Percentiles rank a stretch among this genome's conserved stretches.
These are phyloP conservation scores for Fregata magnificens DNA, from an alignment of 2,113 vertebrate species.

Conservation along the genomic window DNA sequence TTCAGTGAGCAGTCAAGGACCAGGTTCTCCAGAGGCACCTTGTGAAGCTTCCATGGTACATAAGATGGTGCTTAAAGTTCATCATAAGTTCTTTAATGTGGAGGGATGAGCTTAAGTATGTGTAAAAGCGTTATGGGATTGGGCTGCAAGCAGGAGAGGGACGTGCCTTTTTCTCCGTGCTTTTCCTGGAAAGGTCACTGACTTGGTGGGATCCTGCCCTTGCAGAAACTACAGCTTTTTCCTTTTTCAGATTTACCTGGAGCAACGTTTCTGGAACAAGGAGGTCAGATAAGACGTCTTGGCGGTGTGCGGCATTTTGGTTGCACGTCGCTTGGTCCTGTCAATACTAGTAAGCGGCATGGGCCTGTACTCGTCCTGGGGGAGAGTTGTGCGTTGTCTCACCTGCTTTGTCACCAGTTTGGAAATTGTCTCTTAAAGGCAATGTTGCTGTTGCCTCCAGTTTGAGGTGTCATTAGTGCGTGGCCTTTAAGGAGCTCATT, in stretches of 20 bases:
- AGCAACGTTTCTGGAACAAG: neutral
- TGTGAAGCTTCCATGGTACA: neutral
- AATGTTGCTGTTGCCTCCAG: neutral
- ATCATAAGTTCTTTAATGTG: neutral
- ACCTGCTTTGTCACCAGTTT: neutral
- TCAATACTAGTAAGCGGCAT: accelerated
- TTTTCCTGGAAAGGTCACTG: neutral
- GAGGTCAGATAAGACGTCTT: neutral
- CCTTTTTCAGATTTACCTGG: neutral
- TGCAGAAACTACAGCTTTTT: neutral
- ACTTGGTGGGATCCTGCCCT: neutral
- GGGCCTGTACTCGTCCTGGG: neutral
- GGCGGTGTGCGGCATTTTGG: neutral
- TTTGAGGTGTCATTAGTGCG: accelerated
- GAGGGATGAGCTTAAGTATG: neutral
- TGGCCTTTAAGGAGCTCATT: neutral
- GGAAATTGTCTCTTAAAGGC: neutral
- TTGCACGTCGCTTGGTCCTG: neutral
- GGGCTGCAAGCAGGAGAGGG: neutral
- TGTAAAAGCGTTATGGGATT: neutral
- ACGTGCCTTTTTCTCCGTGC: neutral
- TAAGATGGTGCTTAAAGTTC: neutral
- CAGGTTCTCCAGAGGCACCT: neutral
- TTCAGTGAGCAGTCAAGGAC: neutral
- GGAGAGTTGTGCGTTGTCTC: neutral